Evolutionary conservation across 2,113 vertebrate genomes (phyloP).

Genomic region (Peromyscus californicus): DNA sequence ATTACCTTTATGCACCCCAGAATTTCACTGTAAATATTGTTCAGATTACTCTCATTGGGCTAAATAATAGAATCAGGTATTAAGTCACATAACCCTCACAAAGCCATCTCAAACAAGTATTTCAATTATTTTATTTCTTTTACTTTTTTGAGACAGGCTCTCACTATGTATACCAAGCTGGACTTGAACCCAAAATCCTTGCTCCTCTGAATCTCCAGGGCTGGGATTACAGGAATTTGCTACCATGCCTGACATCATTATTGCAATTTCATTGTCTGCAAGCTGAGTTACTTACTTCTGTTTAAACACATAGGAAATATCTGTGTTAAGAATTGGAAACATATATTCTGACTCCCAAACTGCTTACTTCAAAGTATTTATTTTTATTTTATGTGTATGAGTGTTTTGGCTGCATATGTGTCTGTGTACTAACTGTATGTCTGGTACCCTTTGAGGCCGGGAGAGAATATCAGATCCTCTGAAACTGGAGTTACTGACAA

Average conservation of each 20-base stretch:
- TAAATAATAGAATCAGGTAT: neutral
- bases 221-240: neutral
- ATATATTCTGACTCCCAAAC: neutral
- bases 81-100: neutral
- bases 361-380: neutral
- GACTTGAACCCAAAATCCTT: too few relatives aligned
- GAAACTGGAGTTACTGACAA: neutral
- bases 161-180: neutral
- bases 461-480: neutral
- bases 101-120: neutral
- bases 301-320: neutral
- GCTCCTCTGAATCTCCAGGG: too few relatives aligned
- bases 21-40: neutral
- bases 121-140: neutral
- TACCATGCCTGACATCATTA: neutral
- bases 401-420: neutral
- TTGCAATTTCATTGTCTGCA: neutral
- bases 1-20: neutral
- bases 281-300: neutral
- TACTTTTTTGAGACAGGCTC: neutral
- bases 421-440: neutral
- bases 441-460: neutral
- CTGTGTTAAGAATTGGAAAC: neutral
- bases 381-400: neutral
- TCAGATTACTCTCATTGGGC: neutral